phyloP scores from a whole-genome alignment of 2,888 invertebrate species.

The Eupelmus urozonus region DNA sequence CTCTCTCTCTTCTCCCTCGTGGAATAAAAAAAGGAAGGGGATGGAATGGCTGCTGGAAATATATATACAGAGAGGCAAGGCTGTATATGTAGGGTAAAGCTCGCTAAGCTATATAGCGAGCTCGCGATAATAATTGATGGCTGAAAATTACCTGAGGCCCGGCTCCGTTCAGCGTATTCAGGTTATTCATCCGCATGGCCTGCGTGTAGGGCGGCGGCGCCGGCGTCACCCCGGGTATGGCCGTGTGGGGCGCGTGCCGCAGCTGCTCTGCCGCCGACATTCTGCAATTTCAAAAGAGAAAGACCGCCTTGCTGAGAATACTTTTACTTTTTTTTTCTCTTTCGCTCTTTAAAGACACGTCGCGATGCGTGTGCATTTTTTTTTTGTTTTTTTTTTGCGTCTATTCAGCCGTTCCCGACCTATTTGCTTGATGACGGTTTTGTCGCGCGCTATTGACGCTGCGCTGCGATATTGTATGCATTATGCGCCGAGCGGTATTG shows the following conservation, averaged over 20 bases:
- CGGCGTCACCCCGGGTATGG: slow-evolving; percentile 88
- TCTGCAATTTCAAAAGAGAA: slow-evolving; percentile 70
- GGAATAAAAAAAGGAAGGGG: neutral
- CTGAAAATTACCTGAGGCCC: slow-evolving; percentile 78
- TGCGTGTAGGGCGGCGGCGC: slow-evolving; percentile 87
- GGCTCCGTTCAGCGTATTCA: slow-evolving; percentile 77
- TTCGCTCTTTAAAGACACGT: no score
- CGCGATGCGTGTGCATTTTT: no score
- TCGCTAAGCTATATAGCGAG: neutral
- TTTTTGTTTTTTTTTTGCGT: neutral
- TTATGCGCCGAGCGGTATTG: no score
- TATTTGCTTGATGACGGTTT: slow-evolving; percentile 31
- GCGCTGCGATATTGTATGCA: neutral
- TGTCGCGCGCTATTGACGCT: neutral
- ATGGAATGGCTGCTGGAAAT: neutral
- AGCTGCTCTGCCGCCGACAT: slow-evolving; percentile 84
- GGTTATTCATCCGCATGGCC: slow-evolving; percentile 78
- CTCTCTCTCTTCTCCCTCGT: neutral
- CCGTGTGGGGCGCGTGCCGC: slow-evolving; percentile 77
- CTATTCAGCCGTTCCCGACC: neutral
- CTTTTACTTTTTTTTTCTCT: neutral
- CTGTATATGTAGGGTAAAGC: neutral
- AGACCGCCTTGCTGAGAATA: neutral
- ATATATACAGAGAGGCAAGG: neutral
- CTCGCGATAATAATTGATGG: slow-evolving; percentile 49